phyloP scores from a whole-genome alignment of 2,888 invertebrate species.

The Patella pellucida region DNA sequence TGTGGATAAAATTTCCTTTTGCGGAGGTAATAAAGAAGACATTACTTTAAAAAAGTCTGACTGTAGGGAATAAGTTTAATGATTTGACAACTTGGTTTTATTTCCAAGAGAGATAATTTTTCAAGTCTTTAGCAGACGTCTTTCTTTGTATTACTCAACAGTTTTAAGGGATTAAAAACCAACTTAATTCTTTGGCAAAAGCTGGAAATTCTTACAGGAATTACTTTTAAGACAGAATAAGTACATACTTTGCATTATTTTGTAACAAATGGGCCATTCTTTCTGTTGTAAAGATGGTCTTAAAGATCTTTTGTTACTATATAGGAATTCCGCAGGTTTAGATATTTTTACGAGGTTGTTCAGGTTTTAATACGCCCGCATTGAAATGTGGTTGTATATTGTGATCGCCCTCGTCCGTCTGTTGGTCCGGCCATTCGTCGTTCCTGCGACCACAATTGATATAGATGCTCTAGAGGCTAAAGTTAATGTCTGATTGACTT shows the following conservation, averaged over 20 bases:
- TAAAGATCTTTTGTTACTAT: background rate
- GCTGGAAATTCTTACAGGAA: background rate
- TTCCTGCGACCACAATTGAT: too few relatives aligned
- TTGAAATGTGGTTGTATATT: too few relatives aligned
- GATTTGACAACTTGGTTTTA: conserved; percentile 9
- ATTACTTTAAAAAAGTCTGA: background rate
- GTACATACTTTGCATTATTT: background rate
- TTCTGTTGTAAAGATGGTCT: background rate
- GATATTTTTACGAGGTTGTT: background rate
- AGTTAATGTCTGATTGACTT: too few relatives aligned
- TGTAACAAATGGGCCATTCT: background rate
- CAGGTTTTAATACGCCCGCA: too few relatives aligned
- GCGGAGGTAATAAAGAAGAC: conserved; percentile 2
- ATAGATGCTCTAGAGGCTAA: too few relatives aligned
- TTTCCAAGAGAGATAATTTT: background rate
- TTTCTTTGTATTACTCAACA: background rate
- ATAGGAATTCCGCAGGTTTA: background rate
- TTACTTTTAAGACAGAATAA: background rate
- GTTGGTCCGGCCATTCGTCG: too few relatives aligned
- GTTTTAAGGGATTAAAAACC: too few relatives aligned
- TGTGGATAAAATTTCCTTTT: background rate
- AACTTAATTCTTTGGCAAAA: background rate
- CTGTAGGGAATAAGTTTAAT: conserved; percentile 1
- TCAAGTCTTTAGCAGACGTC: background rate
- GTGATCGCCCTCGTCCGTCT: too few relatives aligned